Conservation (phyloP, 2,888 invertebrate species). For the Polydrusus pterygomalis region DNA sequence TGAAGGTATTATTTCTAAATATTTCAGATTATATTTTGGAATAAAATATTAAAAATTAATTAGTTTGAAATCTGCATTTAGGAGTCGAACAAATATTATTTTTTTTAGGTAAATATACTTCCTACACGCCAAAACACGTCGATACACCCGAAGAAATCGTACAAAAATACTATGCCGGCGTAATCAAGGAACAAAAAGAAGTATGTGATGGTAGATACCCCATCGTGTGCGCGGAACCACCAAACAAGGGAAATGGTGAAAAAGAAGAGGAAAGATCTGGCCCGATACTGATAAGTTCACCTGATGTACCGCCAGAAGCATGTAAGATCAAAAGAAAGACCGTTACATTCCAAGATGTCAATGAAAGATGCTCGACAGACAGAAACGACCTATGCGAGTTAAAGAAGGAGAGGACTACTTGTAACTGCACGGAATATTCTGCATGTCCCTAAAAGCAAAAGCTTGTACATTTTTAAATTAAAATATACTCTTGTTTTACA, state of each 20-base stretch:
- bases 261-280: slow-evolving; percentile 56
- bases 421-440: slow-evolving; percentile 67
- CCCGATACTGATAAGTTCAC: slow-evolving; percentile 66
- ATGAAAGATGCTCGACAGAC: slow-evolving; percentile 64
- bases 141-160: slow-evolving; percentile 69
- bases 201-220: slow-evolving; percentile 65
- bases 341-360: slow-evolving; percentile 66
- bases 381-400: slow-evolving; percentile 67
- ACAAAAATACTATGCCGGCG: slow-evolving; percentile 68
- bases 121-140: slow-evolving; percentile 67
- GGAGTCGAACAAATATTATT: neutral
- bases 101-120: slow-evolving; percentile 58
- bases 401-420: slow-evolving; percentile 64
- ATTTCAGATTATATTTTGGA: too few species aligned
- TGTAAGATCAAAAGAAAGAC: slow-evolving; percentile 64
- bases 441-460: neutral
- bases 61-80: too few species aligned
- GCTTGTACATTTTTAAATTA: neutral
- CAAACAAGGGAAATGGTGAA: slow-evolving; percentile 37
- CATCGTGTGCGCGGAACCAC: slow-evolving; percentile 63
- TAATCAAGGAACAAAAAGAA: slow-evolving; percentile 66
- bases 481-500: neutral
- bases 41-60: too few species aligned
- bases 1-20: slow-evolving; percentile 48
- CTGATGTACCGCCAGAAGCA: slow-evolving; percentile 64